Percentiles rank a stretch among this genome's conserved stretches.
phyloP scores from a whole-genome alignment of 1,140 invertebrate species.

The Drosophila lacteicornis region DNA sequence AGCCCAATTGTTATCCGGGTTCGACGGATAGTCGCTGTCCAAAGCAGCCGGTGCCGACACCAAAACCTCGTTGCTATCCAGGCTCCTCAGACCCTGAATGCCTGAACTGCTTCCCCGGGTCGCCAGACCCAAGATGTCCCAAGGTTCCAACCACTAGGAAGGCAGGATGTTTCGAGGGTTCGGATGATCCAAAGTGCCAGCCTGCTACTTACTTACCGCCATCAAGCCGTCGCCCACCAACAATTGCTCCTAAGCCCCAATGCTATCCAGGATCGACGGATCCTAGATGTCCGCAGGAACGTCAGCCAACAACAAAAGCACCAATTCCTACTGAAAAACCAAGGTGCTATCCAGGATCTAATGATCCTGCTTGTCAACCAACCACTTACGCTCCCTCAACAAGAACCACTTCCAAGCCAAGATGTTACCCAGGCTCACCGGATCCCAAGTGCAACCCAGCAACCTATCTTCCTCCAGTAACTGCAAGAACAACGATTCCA shows the following conservation, averaged over 20 bases:
- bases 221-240: slow-evolving; percentile 1
- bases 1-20: slow-evolving; percentile 58
- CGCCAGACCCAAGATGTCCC: slow-evolving; percentile 74
- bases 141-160: slow-evolving; percentile 78
- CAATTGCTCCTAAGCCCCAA: slow-evolving; percentile 29
- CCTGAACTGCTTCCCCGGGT: slow-evolving; percentile 45
- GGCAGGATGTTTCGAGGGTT: slow-evolving; percentile 53
- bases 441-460: too few relatives aligned
- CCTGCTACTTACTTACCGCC: slow-evolving; percentile 53
- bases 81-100: slow-evolving; percentile 61
- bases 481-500: too few relatives aligned
- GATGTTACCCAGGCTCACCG: too few relatives aligned
- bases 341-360: slow-evolving; percentile 80
- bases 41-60: too few relatives aligned
- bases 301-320: not conserved
- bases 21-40: too few relatives aligned
- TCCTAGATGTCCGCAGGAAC: slow-evolving; percentile 78
- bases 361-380: slow-evolving; percentile 83
- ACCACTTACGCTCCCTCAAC: slow-evolving; percentile 2
- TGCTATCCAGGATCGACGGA: slow-evolving; percentile 80
- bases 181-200: slow-evolving; percentile 55
- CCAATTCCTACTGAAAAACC: slow-evolving; percentile 30
- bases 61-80: slow-evolving; percentile 64
- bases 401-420: too few relatives aligned
- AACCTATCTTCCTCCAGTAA: too few relatives aligned